These are phyloP conservation scores for Siderastrea radians DNA, from an alignment of 92 coral and sea anemone species.

Conservation along the genomic window DNA sequence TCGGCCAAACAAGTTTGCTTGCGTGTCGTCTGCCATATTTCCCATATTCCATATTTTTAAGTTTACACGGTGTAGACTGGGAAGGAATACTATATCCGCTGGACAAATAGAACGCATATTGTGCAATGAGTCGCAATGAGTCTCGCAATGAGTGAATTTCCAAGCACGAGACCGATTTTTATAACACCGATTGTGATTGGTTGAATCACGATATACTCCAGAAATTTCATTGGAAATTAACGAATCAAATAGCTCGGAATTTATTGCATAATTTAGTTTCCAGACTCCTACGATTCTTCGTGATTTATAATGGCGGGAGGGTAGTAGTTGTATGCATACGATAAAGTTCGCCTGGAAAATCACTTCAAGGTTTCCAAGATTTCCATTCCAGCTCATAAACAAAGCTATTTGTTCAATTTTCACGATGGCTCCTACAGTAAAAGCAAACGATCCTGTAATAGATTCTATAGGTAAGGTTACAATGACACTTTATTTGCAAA, in stretches of 20 bases:
- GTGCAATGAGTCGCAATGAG: neutral
- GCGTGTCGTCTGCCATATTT: constrained; percentile 17
- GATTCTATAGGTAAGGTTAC: constrained; percentile 17
- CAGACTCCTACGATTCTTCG: neutral
- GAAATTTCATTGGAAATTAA: neutral
- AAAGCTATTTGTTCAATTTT: neutral
- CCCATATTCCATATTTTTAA: neutral
- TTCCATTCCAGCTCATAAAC: neutral
- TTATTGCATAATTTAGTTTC: constrained; percentile 11
- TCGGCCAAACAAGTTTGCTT: neutral
- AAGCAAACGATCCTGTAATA: constrained; percentile 25
- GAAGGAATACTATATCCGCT: constrained; percentile 1
- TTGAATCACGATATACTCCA: neutral
- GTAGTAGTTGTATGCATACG: constrained; percentile 3
- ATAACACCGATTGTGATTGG: constrained; percentile 15
- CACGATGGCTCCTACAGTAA: constrained; percentile 70
- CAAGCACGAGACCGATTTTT: constrained; percentile 1
- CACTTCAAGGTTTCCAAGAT: neutral
- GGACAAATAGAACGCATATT: constrained; percentile 1
- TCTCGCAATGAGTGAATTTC: neutral
- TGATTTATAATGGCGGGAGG: constrained; percentile 30
- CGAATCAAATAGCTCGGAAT: constrained; percentile 2
- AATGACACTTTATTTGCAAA: neutral
- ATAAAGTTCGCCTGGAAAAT: neutral
- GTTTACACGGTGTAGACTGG: neutral